These are phyloP conservation scores for Bombus confusus DNA, from an alignment of 1,140 invertebrate genomes.

Conservation along the genomic window DNA sequence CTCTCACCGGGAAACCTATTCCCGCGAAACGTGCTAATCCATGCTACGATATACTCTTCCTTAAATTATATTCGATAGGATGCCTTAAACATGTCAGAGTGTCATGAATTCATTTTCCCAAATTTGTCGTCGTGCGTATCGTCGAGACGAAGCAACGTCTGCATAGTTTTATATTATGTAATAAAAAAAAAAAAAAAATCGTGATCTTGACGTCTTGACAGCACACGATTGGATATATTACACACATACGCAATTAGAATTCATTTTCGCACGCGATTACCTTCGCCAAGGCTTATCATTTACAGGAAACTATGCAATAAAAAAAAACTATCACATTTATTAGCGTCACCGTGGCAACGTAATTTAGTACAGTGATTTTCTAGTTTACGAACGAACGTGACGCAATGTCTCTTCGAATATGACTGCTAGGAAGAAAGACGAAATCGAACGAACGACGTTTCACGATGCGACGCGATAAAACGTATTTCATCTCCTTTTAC, in stretches of 20 bases:
- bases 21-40: conserved; percentile 20
- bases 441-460: background rate
- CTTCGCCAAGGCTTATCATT: background rate
- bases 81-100: background rate
- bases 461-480: background rate
- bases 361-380: background rate
- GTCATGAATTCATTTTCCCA: background rate
- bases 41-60: background rate
- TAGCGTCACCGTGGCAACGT: background rate
- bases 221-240: too few species aligned
- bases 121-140: background rate
- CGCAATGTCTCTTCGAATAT: background rate
- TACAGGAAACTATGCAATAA: too few species aligned
- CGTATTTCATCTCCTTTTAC: background rate
- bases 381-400: too few species aligned
- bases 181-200: background rate
- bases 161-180: background rate
- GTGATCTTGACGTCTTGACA: background rate
- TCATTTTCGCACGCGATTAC: background rate
- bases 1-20: background rate
- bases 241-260: too few species aligned
- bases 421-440: background rate
- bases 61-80: background rate
- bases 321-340: background rate
- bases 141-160: background rate